Conservation (phyloP, 92 coral and sea anemone species). For the Micromussa lordhowensis region DNA sequence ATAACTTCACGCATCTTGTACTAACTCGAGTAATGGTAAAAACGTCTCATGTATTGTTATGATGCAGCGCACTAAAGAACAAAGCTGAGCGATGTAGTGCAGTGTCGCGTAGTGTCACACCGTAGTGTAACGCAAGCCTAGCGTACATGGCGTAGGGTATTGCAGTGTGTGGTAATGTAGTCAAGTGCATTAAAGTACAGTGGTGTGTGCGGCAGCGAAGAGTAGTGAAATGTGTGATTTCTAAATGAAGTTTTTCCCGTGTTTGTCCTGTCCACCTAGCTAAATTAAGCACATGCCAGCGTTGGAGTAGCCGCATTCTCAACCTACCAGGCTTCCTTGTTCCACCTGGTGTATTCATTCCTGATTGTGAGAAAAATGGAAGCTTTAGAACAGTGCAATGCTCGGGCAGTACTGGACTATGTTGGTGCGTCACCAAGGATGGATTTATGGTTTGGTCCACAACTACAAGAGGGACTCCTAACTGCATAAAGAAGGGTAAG, state of each 20-base stretch:
- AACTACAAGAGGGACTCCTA: conserved; percentile 66
- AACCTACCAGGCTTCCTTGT: conserved; percentile 71
- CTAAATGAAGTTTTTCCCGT: neutral
- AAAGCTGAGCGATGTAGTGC: too few species aligned
- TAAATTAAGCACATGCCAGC: conserved; percentile 63
- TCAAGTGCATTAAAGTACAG: too few species aligned
- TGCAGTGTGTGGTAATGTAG: too few species aligned
- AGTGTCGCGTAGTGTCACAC: too few species aligned
- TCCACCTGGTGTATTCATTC: conserved; percentile 66
- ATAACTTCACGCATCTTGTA: too few species aligned
- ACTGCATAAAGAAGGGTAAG: conserved; percentile 67
- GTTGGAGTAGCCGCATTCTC: conserved; percentile 65
- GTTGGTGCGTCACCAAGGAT: conserved; percentile 87
- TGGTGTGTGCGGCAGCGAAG: too few species aligned
- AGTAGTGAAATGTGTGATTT: neutral
- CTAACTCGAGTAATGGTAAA: too few species aligned
- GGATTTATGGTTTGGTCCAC: conserved; percentile 79
- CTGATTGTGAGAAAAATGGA: conserved; percentile 71
- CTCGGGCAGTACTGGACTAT: conserved; percentile 57
- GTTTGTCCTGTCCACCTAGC: conserved; percentile 24
- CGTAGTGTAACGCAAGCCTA: too few species aligned
- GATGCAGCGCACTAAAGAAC: too few species aligned
- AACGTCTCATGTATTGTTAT: too few species aligned
- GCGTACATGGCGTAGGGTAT: too few species aligned
- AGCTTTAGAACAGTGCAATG: conserved; percentile 74